Evolutionary conservation across 2,797 vertebrate species (phyloP), one percentile per base, ranked within the genome.

Genomic region (Cuniculus paca): DNA sequence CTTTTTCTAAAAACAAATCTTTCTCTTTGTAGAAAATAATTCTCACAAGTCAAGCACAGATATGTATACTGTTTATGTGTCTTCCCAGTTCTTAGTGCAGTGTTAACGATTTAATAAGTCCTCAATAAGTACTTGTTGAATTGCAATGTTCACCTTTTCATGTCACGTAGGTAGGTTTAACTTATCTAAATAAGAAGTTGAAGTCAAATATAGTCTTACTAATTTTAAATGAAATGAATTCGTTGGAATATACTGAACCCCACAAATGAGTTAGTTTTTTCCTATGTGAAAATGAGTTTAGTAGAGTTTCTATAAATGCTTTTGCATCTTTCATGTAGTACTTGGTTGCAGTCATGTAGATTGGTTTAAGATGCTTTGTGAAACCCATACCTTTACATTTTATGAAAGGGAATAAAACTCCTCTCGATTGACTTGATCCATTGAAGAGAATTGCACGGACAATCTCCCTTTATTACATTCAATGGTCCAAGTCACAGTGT

Each of bases 391-490:
- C 65, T 97, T 97, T 42, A 31, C 84, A 58, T 90, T 97, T 97
- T 95, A 85, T 98, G 92, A 91, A 96, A 93, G 63, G 52, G 88
- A 78, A 95, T 92, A 80, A 93, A 93, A 36, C 58, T 42, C 14
- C 58, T 97, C 86, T 95, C 80, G 54, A 94, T 80, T 98, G 88
- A 97, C 45, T 97, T 75, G 61, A 96, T 96, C 82, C 50, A 77
- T 63, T 96, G 90, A 95, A 96, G 79, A 95, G 80, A 97, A 96
- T 94, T 89, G 75, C 92, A 95, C 83, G 91, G 92, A 26, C n/a
- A 94, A 97, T 97, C 91, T 98, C 65, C 92, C 12, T 96, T 97
- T 96, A 97, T 97, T 97, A 94, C 79, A 80, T 88, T 97, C 94
- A 96, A 83, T 88, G 90, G 63, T 84, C 56, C 95, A 97, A 97